Conservation (phyloP, 2,888 invertebrate species). For the Andrena praecox region DNA sequence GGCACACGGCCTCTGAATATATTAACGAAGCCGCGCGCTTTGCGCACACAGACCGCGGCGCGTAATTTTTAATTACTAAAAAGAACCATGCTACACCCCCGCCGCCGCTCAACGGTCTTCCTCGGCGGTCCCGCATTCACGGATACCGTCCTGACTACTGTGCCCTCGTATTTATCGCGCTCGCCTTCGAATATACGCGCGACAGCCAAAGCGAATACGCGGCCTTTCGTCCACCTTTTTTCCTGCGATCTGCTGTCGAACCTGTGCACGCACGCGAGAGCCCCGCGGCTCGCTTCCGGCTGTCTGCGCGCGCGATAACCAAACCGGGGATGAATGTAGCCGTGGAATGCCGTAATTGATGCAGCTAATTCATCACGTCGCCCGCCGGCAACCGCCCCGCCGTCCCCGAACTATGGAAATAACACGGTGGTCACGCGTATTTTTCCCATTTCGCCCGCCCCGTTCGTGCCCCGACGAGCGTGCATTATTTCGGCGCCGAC, state of each 20-base stretch:
- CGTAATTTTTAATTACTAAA: conserved; percentile 75
- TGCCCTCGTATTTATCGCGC: conserved; percentile 63
- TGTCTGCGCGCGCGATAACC: conserved; percentile 42
- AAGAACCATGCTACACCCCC: conserved; percentile 55
- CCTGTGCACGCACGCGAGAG: conserved; percentile 1
- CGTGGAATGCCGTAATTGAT: conserved; percentile 45
- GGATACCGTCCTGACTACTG: conserved; percentile 39
- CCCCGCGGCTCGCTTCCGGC: conserved; percentile 20
- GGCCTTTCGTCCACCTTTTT: conserved; percentile 16
- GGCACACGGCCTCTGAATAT: conserved; percentile 59
- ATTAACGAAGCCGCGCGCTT: conserved; percentile 72
- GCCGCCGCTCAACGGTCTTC: conserved; percentile 45
- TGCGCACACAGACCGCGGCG: conserved; percentile 58
- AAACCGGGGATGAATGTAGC: conserved; percentile 25
- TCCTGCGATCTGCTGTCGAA: conserved; percentile 42
- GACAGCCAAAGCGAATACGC: conserved; percentile 56
- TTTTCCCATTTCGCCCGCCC: neutral
- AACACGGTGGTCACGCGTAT: neutral
- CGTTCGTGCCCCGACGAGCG: neutral
- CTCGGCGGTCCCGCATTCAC: conserved; percentile 60
- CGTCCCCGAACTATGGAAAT: conserved; percentile 20
- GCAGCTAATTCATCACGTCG: conserved; percentile 58
- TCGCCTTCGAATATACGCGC: conserved; percentile 45
- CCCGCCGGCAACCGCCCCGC: neutral
- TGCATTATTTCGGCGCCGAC: neutral